These are phyloP conservation scores for Anoplius nigerrimus DNA, from an alignment of 2,888 invertebrate species.

Conservation along the genomic window DNA sequence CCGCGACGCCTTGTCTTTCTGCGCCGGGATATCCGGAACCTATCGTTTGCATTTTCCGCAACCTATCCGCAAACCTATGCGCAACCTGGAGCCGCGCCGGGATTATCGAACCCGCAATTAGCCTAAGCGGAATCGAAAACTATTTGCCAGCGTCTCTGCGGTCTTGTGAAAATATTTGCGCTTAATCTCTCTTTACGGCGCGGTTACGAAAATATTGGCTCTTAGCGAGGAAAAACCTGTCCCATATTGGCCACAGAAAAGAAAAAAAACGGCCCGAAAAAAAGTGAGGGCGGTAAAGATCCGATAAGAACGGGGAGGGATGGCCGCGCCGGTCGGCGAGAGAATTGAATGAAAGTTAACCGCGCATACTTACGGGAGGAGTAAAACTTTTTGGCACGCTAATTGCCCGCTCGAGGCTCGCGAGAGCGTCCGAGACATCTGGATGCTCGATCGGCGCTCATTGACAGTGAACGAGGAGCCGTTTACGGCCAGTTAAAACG, in stretches of 20 bases:
- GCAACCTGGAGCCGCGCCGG: no score
- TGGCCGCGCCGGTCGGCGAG: not conserved
- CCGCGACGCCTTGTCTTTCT: conserved; percentile 23
- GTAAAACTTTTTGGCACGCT: conserved; percentile 17
- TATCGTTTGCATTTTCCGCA: conserved; percentile 12
- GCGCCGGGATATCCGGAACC: conserved; percentile 4
- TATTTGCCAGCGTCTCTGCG: not conserved
- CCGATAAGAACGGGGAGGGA: not conserved
- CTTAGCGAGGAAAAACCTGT: not conserved
- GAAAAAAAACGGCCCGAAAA: no score
- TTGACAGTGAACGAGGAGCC: conserved; percentile 40
- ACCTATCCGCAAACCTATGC: no score
- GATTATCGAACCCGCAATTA: conserved; percentile 26
- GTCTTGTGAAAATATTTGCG: conserved; percentile 30
- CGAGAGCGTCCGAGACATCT: conserved; percentile 2
- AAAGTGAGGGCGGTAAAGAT: no score
- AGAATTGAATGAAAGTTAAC: conserved; percentile 19
- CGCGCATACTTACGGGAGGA: not conserved
- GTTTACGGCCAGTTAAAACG: conserved; percentile 46
- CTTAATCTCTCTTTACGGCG: no score
- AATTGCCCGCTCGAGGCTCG: conserved; percentile 26
- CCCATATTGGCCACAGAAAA: not conserved
- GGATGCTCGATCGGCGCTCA: conserved; percentile 18
- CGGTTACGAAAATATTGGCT: no score
- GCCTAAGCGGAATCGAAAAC: conserved; percentile 28